Base-by-base conservation (phyloP, 2,888 invertebrate species). In the Morpho achilles region DNA sequence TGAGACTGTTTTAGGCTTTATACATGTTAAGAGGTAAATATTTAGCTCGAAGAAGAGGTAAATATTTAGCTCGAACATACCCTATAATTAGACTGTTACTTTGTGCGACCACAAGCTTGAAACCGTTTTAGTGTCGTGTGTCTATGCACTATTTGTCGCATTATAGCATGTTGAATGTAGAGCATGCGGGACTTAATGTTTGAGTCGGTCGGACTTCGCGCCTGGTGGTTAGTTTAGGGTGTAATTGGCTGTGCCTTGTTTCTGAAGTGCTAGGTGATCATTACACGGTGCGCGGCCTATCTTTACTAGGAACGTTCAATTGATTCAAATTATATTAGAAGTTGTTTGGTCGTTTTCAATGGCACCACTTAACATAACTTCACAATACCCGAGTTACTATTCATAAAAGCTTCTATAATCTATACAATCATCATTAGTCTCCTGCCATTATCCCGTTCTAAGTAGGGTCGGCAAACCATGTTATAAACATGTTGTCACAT, bases 151-250 rank as follows among this genome's bases (percentile, higher is more conserved):
- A 59, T 59, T 62, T 62, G 52, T 59, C 45, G 51, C 57, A 45
- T 16, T 49, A 32, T 50, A 72, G 68, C 47, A 49, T 79, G 44
- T 47, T 46, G 68, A 54, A 86, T 81, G 79, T 87, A 66, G 85
- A 79, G 75, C 86, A 76, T 74, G 75, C 87, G 87, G 85, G 80
- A 85, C 80, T 50, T 63, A 56, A 60, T 59, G 57, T 56, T 56
- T 41, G 52, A 50, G 52, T 43, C 56, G 46, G 51, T 53, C 50
- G 55, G 40, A 46, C 46, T 54, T 41, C 23, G 48, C 41, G 50
- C 50, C 54, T 41, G 55, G 53, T 65, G 58, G 44, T 63, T 58
- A 62, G 45, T 22, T 48, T 54, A 62, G 57, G 40, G 41, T 45
- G 50, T 56, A 56, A 54, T 54, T 56, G 51, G 46, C 52, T 43